Evolutionary conservation across 2,797 vertebrate species (phyloP), one percentile per base, ranked within the genome.

Genomic region (Chiloscyllium punctatum): DNA sequence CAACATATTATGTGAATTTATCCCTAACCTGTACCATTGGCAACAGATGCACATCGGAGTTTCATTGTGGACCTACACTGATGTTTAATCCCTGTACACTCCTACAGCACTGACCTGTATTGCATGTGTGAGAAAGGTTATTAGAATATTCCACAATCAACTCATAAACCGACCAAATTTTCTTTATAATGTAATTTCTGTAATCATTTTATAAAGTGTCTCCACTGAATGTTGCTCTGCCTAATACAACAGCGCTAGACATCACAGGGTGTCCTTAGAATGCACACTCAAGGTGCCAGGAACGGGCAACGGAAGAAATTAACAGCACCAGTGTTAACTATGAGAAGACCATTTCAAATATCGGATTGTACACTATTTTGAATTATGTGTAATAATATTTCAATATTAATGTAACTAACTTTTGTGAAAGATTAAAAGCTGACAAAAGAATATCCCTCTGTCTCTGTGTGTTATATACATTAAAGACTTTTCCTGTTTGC

Each of bases 331-430:
- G 69, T 51, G 68, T 94, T 94, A 94, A 16, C 92, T 18, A 66
- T 71, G 16, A 72, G 42, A 66, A n/a, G 57, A 91, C 88, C 66
- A n/a, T 57, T 91, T 74, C 13, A 72, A 72, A 68, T 66, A 37
- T 94, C 66, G 91, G 69, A 74, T 42, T 42, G 8, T 51, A 94
- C 37, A 72, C 68, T 74, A 72, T 94, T 94, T 74, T 72, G 92
- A 94, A 94, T 94, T 94, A 74, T 94, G 92, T 74, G 42, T 94
- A 74, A 42, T 94, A 72, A 72, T 72, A 91, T 66, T 91, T n/a
- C 88, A n/a, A 91, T 48, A 94, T 94, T 94, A 94, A 30, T 74
- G 92, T 94, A 72, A 94, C 66, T 51, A 94, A 94, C 92, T 72
- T 94, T 94, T 94, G 69, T 72, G 69, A 72, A 72, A 91, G 51